Evolutionary conservation across 2,888 invertebrate species (phyloP).

Genomic region (Rapana venosa): DNA sequence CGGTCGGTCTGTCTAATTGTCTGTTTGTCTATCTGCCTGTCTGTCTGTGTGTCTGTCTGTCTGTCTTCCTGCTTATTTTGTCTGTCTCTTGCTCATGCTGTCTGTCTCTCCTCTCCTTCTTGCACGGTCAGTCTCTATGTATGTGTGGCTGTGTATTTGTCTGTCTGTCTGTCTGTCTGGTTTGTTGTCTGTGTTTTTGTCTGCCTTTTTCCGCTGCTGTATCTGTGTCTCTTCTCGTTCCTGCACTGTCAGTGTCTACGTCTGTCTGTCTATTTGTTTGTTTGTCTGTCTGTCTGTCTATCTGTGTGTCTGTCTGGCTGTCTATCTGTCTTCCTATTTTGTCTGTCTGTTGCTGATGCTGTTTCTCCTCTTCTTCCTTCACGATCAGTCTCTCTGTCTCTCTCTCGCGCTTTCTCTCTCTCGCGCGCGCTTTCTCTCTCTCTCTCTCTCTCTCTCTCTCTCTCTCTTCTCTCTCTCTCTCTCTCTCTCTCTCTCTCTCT

Average conservation of each 20-base stretch:
- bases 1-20: no score
- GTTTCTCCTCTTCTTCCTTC: constrained; percentile 19
- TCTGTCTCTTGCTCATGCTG: constrained; percentile 26
- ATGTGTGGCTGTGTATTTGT: neutral
- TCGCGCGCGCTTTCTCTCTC: no score
- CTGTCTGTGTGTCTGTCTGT: no score
- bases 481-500: neutral
- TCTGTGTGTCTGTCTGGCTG: no score
- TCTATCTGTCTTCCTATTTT: no score
- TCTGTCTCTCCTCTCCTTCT: constrained; percentile 26
- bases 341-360: constrained; percentile 31
- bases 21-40: no score
- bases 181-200: neutral
- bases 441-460: no score
- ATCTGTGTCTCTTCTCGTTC: no score
- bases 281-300: neutral
- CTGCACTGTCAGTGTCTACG: no score
- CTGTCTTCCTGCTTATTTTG: no score
- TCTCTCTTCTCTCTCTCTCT: neutral
- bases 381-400: constrained; percentile 4
- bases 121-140: constrained; percentile 14
- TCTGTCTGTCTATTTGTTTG: neutral
- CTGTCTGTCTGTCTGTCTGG: neutral
- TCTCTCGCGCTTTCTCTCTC: no score
- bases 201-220: neutral